Evolutionary conservation across 2,797 vertebrate species (phyloP), one percentile per base, ranked within the genome.

Genomic region (Karalla daura): DNA sequence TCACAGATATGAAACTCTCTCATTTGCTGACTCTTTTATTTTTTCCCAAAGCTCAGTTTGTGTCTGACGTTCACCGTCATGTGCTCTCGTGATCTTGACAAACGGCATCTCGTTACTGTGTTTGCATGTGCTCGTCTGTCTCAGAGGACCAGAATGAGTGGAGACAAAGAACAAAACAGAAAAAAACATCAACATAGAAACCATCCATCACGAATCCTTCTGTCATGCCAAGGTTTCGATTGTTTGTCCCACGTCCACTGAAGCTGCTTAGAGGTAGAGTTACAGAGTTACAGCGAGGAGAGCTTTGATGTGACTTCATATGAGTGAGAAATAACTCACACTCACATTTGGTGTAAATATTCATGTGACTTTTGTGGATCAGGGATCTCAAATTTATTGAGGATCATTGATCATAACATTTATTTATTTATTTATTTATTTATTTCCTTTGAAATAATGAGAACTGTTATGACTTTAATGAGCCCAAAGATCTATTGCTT

Each of bases 261-360:
- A 72, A 44, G 21, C 50, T 55, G 32, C 6, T 54, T 60, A 13
- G 46, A 49, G 28, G 33, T 25, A 23, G 23, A 63, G 51, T 54
- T 44, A 45, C 35, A 58, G 23, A 69, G 66, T 23, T 47, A 23
- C 8, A 35, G n/a, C 13, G 28, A 39, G 36, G 12, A 45, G 1
- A 53, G 5, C 9, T 24, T 33, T 53, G 10, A 17, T 39, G 2
- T 7, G 3, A 23, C 33, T 14, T 5, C 18, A 44, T 35, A 23
- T 76, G 25, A n/a, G n/a, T n/a, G n/a, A n/a, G n/a, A n/a, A n/a
- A n/a, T n/a, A n/a, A n/a, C n/a, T n/a, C 28, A 17, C 1, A 18
- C 20, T 2, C 25, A 17, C 36, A 51, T 69, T 25, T 68, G 27
- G 33, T 63, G 63, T 78, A 46, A 71, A 81, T 83, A 59, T 45